These are phyloP conservation scores for Aldabrachelys gigantea DNA, from an alignment of 2,113 vertebrate species.

Conservation along the genomic window DNA sequence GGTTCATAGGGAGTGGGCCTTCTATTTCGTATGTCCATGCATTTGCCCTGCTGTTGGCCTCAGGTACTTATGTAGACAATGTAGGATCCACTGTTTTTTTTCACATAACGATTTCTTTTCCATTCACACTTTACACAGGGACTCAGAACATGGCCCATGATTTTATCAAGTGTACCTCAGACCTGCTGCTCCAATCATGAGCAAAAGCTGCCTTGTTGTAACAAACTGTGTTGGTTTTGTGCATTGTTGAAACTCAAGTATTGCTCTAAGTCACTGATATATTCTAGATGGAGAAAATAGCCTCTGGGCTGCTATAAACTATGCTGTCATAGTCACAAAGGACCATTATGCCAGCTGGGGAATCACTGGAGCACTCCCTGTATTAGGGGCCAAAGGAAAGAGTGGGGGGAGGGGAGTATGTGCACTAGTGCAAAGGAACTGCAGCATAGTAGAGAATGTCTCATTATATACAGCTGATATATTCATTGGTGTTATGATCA, in stretches of 20 bases:
- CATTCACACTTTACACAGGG: neutral
- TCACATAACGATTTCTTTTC: neutral
- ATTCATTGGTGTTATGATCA: neutral
- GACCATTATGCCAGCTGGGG: conserved; percentile 40
- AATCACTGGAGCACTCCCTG: neutral
- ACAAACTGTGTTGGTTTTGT: neutral
- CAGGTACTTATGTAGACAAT: accelerated
- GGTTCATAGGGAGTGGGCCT: neutral
- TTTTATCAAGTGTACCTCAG: neutral
- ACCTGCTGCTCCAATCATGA: neutral
- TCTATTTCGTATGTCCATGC: neutral
- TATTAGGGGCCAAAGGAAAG: neutral
- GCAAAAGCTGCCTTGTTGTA: conserved; percentile 25
- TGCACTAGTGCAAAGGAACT: neutral
- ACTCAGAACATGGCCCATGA: neutral
- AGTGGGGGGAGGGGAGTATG: neutral
- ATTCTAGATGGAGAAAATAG: conserved; percentile 58
- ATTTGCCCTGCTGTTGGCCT: accelerated
- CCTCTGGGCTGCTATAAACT: conserved; percentile 60
- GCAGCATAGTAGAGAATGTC: accelerated
- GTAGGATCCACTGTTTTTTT: neutral
- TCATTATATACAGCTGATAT: neutral
- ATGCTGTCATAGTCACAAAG: conserved; percentile 40
- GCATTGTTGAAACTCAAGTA: conserved; percentile 66
- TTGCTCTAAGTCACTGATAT: conserved; percentile 66